A percentile compares a stretch with the other conserved stretches of the same genome.
Evolutionary conservation across 2,113 vertebrate genomes (phyloP).

Genomic region (Eudyptes chrysolophus): DNA sequence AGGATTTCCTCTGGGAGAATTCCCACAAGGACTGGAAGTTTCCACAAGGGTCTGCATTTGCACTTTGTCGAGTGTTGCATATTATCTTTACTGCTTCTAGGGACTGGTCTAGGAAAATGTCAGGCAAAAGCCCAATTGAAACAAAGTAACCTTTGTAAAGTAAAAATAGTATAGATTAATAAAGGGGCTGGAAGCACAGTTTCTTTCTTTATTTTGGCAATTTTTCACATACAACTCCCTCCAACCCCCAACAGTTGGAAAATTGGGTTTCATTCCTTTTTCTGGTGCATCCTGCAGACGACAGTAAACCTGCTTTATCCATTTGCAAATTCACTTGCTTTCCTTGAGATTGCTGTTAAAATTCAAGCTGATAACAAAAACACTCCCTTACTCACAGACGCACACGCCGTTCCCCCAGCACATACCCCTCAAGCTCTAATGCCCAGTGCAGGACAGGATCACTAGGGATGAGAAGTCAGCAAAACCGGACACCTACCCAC

Average conservation of each 20-base stretch:
- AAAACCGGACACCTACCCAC: not conserved
- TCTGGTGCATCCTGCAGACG: not conserved
- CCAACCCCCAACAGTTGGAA: not conserved
- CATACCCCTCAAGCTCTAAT: rapidly evolving
- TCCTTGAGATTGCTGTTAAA: not conserved
- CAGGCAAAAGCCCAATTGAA: slow-evolving; percentile 9
- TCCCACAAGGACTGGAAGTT: not conserved
- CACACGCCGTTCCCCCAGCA: rapidly evolving
- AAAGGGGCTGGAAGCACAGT: not conserved
- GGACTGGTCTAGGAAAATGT: not conserved
- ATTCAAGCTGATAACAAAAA: not conserved
- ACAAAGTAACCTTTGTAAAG: slow-evolving; percentile 15
- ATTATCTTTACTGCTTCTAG: not conserved
- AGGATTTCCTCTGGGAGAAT: not conserved
- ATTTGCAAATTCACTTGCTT: not conserved
- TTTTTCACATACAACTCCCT: not conserved
- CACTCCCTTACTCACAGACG: not conserved
- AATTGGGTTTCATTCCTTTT: not conserved
- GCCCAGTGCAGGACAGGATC: not conserved
- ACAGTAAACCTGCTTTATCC: not conserved
- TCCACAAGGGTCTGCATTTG: slow-evolving; percentile 1
- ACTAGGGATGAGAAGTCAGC: not conserved
- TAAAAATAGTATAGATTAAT: not conserved
- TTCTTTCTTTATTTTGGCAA: slow-evolving; percentile 22
- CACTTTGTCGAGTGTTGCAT: not conserved